phyloP scores from a whole-genome alignment of 2,888 invertebrate genomes.

The Pediacus dermestoides region DNA sequence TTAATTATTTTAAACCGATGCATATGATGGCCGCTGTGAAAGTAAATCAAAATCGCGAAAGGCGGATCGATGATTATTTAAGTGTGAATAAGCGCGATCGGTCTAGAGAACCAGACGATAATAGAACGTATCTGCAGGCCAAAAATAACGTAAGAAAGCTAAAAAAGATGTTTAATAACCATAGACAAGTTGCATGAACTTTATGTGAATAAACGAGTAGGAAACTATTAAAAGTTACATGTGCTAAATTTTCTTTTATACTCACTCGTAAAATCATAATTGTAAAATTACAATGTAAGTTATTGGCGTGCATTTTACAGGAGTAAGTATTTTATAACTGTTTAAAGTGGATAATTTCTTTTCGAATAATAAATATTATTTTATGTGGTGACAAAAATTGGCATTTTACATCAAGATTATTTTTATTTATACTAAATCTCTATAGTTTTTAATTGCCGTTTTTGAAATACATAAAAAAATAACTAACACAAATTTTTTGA shows the following conservation, averaged over 20 bases:
- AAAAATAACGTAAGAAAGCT: conserved; percentile 40
- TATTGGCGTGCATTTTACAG: too few species aligned
- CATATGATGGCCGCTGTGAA: conserved; percentile 62
- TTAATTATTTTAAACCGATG: conserved; percentile 71
- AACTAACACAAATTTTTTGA: too few species aligned
- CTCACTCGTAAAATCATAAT: conserved; percentile 22
- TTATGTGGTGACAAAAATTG: too few species aligned
- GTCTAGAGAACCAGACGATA: conserved; percentile 26
- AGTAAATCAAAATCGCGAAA: conserved; percentile 38
- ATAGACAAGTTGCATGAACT: conserved; percentile 38
- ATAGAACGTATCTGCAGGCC: conserved; percentile 32
- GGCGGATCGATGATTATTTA: conserved; percentile 39
- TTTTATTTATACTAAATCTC: too few species aligned
- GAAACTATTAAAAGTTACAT: conserved; percentile 14
- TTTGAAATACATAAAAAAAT: too few species aligned
- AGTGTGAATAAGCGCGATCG: conserved; percentile 33
- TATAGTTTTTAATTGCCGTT: too few species aligned
- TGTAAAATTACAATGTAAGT: conserved; percentile 16
- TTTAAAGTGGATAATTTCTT: too few species aligned
- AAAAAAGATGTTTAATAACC: conserved; percentile 34
- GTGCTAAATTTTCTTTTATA: conserved; percentile 8
- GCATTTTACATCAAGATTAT: too few species aligned
- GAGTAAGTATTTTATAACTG: too few species aligned
- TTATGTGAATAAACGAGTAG: conserved; percentile 13
- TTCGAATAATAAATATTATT: too few species aligned